Evolutionary conservation across 2,113 vertebrate genomes (phyloP), one percentile per base, ranked within the genome.

Genomic region (Nyctereutes procyonoides): DNA sequence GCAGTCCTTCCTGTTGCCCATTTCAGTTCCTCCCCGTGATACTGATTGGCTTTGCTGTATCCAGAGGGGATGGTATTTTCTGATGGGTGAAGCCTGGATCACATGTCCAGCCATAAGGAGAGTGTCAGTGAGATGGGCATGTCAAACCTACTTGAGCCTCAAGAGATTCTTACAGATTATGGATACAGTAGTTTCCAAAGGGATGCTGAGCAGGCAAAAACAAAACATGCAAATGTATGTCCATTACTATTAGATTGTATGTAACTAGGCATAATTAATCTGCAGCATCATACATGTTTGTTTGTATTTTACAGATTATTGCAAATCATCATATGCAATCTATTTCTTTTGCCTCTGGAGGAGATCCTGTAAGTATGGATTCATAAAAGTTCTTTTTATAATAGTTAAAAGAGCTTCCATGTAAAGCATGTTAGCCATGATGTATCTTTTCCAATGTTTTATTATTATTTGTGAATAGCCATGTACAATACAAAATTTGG

Each of bases 341-440:
- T 96, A 99, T 99, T 98, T 99, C 99, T 48, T 99, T 99, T 98
- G 99, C 99, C 93, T 99, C 99, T 76, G 99, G 99, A 98, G 99
- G 99, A 97, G 99, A 99, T 98, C 99, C 99, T 89, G 99, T 99
- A 99, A 97, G 99, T 99, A 99, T 90, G 53, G 93, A 95, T 96
- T 96, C 60, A 20, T 88, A 63, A 97, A 81, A 89, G 8, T 90
- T 32, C 19, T 85, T 98, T 98, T 69, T 1, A 7, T 94, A 95
- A 85, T 17, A 94, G 51, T 94, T 96, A 97, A 95, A 74, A 97
- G 30, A 93, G 87, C n/a, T 74, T 89, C 26, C 1, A 1, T 19
- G 8, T 86, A 60, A 86, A 97, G 11, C 30, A 22, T 88, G 22
- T 71, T 83, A 86, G 48, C 16, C 24, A 74, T 8, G 65, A 16